Evolutionary conservation across 2,888 invertebrate species (phyloP), one percentile per base, ranked within the genome.

Genomic region (Machimus atricapillus): DNA sequence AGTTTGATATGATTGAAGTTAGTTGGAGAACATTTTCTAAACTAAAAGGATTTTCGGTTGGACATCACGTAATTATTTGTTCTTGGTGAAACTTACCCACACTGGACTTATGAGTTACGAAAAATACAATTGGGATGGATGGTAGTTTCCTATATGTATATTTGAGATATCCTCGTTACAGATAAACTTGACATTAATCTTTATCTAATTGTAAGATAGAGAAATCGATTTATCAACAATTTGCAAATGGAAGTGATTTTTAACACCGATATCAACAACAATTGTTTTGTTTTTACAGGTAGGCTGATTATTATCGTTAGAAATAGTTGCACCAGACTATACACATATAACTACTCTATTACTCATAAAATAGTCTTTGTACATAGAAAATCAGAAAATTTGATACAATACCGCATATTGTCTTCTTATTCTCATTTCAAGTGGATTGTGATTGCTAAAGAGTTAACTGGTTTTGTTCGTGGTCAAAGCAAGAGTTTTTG

Each of bases 261-360:
- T 19, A 78, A 78, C 78, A 78, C 46, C 78, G 78, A 78, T 78
- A 78, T 78, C 14, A 78, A 78, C 78, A 78, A 19, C 37, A 66
- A 66, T 66, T 19, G 40, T 66, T 66, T 66, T 66, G 66, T 66
- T 12, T 66, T 43, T 78, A 19, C n/a, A 78, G 8, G 23, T 78
- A 77, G 78, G 43, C 43, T 78, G 23, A 37, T 43, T 43, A 37
- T 43, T 43, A 78, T 23, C 19, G 43, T 43, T 78, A 78, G n/a
- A 78, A 43, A 27, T 19, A 66, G 19, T 23, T 66, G 9, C 27
- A 66, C 14, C 66, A 9, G 66, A 66, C 27, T 27, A 56, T n/a
- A 66, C 27, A 66, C 12, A 66, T 66, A 66, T 66, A 66, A 12
- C 27, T 66, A 66, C 19, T 66, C 66, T 66, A 66, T 66, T 66